These are phyloP conservation scores for Dendrocincla fuliginosa DNA, from an alignment of 2,797 vertebrate species.

Conservation along the genomic window DNA sequence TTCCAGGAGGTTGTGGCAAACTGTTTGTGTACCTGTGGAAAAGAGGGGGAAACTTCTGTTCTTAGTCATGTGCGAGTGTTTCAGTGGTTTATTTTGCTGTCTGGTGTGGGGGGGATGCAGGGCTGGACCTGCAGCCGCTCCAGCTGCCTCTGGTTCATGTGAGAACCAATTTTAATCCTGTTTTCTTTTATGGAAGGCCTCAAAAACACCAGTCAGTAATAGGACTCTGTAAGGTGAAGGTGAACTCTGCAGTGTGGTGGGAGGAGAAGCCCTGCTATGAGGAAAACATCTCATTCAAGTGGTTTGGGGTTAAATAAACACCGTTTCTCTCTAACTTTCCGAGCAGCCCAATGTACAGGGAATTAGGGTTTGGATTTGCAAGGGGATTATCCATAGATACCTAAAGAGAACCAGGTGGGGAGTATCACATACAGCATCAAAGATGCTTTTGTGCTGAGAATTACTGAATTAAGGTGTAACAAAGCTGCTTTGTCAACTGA, in stretches of 20 bases:
- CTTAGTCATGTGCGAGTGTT: rapidly evolving
- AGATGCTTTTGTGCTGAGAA: conserved; percentile 26
- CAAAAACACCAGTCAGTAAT: background rate
- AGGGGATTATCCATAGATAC: background rate
- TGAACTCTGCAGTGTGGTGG: background rate
- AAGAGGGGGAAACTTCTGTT: background rate
- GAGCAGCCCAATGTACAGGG: rapidly evolving
- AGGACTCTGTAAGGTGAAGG: background rate
- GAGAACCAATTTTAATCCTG: background rate
- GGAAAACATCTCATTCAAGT: background rate
- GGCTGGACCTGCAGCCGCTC: background rate
- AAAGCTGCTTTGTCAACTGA: conserved; percentile 1
- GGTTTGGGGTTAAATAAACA: background rate
- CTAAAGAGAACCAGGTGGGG: background rate
- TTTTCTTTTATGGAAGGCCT: background rate
- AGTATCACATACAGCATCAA: background rate
- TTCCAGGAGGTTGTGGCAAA: background rate
- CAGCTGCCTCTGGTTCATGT: background rate
- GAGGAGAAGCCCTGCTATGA: background rate
- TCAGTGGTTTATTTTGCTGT: background rate
- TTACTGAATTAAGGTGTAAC: background rate
- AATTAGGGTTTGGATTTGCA: background rate
- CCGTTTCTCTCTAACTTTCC: background rate
- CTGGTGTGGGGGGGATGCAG: background rate
- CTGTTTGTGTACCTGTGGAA: background rate